A percentile compares a stretch with the other conserved stretches of the same genome.
Conservation (phyloP, 2,888 invertebrate genomes). For the Hypena proboscidalis region DNA sequence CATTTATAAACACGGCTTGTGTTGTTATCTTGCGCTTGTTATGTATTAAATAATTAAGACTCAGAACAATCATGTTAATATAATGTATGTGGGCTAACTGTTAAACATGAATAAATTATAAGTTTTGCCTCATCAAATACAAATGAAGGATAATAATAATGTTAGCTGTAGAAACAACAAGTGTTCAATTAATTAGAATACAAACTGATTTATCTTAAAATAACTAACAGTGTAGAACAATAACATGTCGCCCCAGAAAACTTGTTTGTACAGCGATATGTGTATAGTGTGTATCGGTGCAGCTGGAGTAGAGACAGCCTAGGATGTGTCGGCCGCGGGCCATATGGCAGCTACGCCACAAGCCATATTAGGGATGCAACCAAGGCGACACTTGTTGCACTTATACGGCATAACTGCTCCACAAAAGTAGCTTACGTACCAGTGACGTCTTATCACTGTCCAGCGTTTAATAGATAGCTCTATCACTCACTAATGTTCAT, state of each 20-base stretch:
- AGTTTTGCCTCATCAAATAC: conserved; percentile 9
- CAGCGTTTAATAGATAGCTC: conserved; percentile 51
- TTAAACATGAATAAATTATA: conserved; percentile 7
- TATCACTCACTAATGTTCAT: conserved; percentile 48
- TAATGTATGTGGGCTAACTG: conserved; percentile 9
- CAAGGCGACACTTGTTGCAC: conserved; percentile 85
- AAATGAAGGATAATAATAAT: conserved; percentile 8
- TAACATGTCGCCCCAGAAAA: conserved; percentile 49
- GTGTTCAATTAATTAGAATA: neutral
- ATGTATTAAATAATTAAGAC: conserved; percentile 48
- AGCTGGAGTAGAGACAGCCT: conserved; percentile 61
- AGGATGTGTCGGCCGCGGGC: conserved; percentile 75
- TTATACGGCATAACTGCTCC: conserved; percentile 81
- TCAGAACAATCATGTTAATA: conserved; percentile 42
- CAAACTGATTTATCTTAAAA: conserved; percentile 12
- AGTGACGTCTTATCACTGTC: conserved; percentile 66
- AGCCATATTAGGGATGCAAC: conserved; percentile 78
- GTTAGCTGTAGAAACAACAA: too few species aligned
- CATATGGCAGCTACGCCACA: conserved; percentile 78
- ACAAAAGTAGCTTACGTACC: conserved; percentile 64
- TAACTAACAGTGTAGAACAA: conserved; percentile 29
- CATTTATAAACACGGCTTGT: conserved; percentile 52
- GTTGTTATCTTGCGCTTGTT: conserved; percentile 46
- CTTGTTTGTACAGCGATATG: conserved; percentile 51
- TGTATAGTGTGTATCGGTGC: conserved; percentile 43